Conservation (phyloP, 2,888 invertebrate genomes). For the Cephus runcator region DNA sequence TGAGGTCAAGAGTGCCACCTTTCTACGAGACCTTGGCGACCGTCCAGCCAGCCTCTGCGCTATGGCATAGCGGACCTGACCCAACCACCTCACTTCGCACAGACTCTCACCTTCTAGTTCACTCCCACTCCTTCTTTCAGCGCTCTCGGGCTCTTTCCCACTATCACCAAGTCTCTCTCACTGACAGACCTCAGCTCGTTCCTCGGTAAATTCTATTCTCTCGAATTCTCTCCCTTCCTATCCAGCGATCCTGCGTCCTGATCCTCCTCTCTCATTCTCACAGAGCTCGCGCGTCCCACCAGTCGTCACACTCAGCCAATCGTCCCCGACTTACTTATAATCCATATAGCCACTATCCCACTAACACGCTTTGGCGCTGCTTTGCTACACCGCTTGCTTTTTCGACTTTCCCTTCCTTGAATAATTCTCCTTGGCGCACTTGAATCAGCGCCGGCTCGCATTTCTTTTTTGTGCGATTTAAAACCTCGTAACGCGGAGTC, state of each 20-base stretch:
- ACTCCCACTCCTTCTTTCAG: not conserved
- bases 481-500: not conserved
- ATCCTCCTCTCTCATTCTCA: not conserved
- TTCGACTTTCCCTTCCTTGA: not conserved
- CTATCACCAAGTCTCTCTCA: not conserved
- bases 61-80: conserved; percentile 21
- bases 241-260: not conserved
- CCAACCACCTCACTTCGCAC: conserved; percentile 21
- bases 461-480: not conserved
- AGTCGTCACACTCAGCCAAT: not conserved
- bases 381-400: not conserved
- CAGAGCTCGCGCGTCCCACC: not conserved
- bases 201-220: not conserved
- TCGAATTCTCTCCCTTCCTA: not conserved
- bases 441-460: not conserved
- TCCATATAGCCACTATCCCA: not conserved
- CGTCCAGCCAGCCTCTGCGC: not conserved
- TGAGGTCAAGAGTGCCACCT: conserved; percentile 15
- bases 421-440: not conserved
- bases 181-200: not conserved
- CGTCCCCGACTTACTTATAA: not conserved
- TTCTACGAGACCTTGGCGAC: conserved; percentile 32
- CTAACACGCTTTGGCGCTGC: not conserved
- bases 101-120: conserved; percentile 32
- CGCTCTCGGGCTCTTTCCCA: not conserved